These are phyloP conservation scores for Pedionomus torquatus DNA, from an alignment of 2,113 vertebrate genomes.

Conservation along the genomic window DNA sequence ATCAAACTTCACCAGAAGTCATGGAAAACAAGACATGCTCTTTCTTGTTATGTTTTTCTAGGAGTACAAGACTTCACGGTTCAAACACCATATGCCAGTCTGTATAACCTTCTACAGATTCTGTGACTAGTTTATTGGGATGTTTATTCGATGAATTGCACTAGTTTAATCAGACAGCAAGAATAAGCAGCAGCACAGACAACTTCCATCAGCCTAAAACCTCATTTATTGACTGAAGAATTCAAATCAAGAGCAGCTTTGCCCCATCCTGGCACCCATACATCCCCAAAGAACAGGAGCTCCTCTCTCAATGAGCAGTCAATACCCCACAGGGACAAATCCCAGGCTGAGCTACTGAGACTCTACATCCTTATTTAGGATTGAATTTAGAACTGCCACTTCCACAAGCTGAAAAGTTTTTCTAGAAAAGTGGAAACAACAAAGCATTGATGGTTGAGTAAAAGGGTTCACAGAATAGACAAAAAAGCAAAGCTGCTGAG, in stretches of 20 bases:
- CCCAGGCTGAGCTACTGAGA: not conserved
- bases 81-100: not conserved
- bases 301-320: not conserved
- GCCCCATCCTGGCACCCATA: not conserved
- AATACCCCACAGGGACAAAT: rapidly evolving
- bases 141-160: not conserved
- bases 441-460: not conserved
- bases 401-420: not conserved
- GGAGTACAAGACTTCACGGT: not conserved
- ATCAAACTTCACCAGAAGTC: not conserved
- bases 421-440: not conserved
- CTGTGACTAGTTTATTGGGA: not conserved
- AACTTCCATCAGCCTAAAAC: not conserved
- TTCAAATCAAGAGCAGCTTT: not conserved
- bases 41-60: not conserved
- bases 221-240: not conserved
- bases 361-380: not conserved
- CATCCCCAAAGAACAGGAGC: not conserved
- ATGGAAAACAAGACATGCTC: not conserved
- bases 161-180: not conserved
- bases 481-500: not conserved
- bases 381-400: not conserved
- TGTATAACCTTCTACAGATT: not conserved
- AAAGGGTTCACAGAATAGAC: not conserved
- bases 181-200: not conserved